Conservation (phyloP, 2,113 vertebrate species). For the Hypocryptadius cinnamomeus region DNA sequence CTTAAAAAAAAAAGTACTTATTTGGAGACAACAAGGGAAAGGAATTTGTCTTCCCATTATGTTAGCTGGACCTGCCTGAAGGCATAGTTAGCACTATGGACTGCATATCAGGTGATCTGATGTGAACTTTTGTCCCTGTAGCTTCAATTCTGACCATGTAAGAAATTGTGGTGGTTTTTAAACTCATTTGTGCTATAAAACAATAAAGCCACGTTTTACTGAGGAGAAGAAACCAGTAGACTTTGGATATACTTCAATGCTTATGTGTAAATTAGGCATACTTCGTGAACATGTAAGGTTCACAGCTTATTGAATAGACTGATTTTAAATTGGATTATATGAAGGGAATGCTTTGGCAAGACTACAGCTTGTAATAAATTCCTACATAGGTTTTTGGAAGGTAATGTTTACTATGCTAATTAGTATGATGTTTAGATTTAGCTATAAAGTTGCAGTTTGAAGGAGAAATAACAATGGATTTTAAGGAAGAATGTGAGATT, state of each 20-base stretch:
- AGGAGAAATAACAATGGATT: background rate
- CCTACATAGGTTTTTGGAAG: background rate
- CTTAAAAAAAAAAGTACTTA: background rate
- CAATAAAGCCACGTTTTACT: background rate
- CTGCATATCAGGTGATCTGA: background rate
- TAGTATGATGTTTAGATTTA: background rate
- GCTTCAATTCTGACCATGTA: background rate
- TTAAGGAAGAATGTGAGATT: background rate
- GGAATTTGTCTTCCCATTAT: background rate
- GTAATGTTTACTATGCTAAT: background rate
- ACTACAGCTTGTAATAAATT: background rate
- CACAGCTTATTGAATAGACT: background rate
- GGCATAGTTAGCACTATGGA: background rate
- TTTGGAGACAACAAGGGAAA: background rate
- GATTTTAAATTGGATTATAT: background rate
- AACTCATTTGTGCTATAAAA: background rate
- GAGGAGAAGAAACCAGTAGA: background rate
- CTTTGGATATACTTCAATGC: background rate
- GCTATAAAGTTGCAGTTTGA: background rate
- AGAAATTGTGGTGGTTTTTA: background rate
- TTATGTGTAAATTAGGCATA: background rate
- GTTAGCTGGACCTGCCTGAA: background rate
- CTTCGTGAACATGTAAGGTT: background rate
- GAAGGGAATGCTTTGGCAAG: background rate
- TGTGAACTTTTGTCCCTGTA: background rate